Evolutionary conservation across 2,888 invertebrate species (phyloP).

Genomic region (Eupithecia centaureata): DNA sequence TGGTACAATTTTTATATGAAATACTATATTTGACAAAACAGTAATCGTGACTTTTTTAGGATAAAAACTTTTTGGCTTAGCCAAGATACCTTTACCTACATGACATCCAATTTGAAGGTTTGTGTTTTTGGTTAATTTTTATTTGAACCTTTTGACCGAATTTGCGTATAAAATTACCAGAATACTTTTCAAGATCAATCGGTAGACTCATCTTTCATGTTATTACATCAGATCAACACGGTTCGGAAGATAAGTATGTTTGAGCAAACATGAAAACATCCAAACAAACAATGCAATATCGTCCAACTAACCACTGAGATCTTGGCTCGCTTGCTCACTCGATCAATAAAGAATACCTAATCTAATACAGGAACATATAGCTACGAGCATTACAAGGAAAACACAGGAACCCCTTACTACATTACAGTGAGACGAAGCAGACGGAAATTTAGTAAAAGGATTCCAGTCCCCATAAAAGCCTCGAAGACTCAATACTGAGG

Average conservation of each 20-base stretch:
- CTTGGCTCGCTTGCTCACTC: background rate
- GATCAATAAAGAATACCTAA: slow-evolving; percentile 36
- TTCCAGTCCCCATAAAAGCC: slow-evolving; percentile 38
- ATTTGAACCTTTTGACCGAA: background rate
- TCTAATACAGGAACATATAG: slow-evolving; percentile 47
- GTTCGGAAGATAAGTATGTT: background rate
- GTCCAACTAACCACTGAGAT: background rate
- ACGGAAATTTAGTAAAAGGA: slow-evolving; percentile 43
- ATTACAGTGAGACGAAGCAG: slow-evolving; percentile 35
- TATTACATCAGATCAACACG: background rate
- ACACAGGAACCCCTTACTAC: slow-evolving; percentile 38
- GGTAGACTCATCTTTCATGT: background rate
- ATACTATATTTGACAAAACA: background rate
- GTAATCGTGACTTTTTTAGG: background rate
- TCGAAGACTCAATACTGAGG: slow-evolving; percentile 22
- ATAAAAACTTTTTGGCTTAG: background rate
- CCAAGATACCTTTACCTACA: background rate
- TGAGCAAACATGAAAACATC: background rate
- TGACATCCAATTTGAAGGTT: background rate
- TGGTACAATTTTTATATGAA: background rate
- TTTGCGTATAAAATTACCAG: background rate
- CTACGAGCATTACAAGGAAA: slow-evolving; percentile 43
- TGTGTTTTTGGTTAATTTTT: background rate
- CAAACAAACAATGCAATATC: background rate
- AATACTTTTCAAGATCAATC: background rate